Evolutionary conservation across 2,888 invertebrate genomes (phyloP).

Genomic region (Aethes cnicana): DNA sequence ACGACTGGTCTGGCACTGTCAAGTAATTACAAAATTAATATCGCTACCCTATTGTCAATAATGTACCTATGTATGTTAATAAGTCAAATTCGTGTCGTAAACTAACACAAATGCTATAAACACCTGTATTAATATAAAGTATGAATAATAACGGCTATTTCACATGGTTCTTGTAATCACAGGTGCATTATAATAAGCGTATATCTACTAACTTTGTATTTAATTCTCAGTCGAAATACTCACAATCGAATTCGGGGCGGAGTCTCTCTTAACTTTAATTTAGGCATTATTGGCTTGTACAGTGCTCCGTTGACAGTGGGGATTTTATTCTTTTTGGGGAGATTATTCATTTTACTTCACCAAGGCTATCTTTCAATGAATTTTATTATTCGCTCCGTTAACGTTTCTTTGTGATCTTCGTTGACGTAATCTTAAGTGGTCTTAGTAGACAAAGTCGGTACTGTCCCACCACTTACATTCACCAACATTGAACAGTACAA

Average conservation of each 20-base stretch:
- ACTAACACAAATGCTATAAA: background rate
- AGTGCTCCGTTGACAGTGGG: background rate
- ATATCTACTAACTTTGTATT: constrained; percentile 12
- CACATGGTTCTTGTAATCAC: constrained; percentile 18
- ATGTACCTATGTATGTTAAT: too few relatives aligned
- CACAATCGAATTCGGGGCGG: background rate
- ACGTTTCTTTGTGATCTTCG: constrained; percentile 6
- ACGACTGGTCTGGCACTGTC: too few relatives aligned
- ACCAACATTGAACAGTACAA: background rate
- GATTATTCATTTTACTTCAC: constrained; percentile 23
- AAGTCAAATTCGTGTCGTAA: too few relatives aligned
- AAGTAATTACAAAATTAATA: too few relatives aligned
- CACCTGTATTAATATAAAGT: constrained; percentile 31
- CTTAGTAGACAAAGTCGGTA: constrained; percentile 3
- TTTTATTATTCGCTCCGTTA: constrained; percentile 29
- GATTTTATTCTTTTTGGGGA: constrained; percentile 7
- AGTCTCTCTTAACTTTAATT: background rate
- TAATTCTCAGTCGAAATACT: constrained; percentile 17
- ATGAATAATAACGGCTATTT: constrained; percentile 38
- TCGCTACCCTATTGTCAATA: too few relatives aligned
- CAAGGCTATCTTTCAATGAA: constrained; percentile 12
- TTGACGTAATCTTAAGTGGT: background rate
- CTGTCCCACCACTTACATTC: background rate
- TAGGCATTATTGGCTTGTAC: background rate
- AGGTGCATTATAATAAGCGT: constrained; percentile 32